These are phyloP conservation scores for Atherinosoma microstoma DNA, from an alignment of 2,797 vertebrate species.

Conservation along the genomic window DNA sequence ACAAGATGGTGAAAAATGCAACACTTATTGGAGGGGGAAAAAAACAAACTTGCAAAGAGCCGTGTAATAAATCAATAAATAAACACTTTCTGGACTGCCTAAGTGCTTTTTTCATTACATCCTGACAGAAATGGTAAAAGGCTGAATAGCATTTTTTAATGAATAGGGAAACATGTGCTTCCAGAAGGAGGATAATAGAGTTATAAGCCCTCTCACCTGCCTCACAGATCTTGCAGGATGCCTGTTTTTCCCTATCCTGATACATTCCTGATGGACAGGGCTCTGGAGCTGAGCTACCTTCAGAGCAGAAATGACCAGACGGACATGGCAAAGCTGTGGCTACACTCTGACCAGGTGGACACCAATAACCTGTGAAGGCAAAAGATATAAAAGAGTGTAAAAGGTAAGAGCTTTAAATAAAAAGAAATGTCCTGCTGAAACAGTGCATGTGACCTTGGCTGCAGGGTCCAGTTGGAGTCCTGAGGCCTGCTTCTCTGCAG, in stretches of 20 bases:
- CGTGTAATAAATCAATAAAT: conserved; percentile 19
- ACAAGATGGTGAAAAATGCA: not conserved
- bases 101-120: conserved; percentile 3
- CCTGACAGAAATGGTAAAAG: conserved; percentile 13
- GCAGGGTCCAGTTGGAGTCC: conserved; percentile 86
- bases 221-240: conserved; percentile 78
- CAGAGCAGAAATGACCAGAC: conserved; percentile 81
- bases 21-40: not conserved
- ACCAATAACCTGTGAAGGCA: conserved; percentile 84
- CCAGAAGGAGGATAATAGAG: conserved; percentile 2
- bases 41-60: conserved; percentile 7
- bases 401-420: not conserved
- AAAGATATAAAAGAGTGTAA: conserved; percentile 21
- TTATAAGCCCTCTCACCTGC: conserved; percentile 71
- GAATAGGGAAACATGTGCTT: not conserved
- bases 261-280: conserved; percentile 83
- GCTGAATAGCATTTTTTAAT: conserved; percentile 9
- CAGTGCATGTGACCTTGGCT: conserved; percentile 79
- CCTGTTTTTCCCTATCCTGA: conserved; percentile 82
- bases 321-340: conserved; percentile 81
- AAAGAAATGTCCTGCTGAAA: not conserved
- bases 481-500: conserved; percentile 84
- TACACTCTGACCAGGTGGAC: conserved; percentile 80
- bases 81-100: conserved; percentile 4
- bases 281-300: conserved; percentile 78